Conservation (phyloP, 2,888 invertebrate genomes). For the Dexiosoma caninum region DNA sequence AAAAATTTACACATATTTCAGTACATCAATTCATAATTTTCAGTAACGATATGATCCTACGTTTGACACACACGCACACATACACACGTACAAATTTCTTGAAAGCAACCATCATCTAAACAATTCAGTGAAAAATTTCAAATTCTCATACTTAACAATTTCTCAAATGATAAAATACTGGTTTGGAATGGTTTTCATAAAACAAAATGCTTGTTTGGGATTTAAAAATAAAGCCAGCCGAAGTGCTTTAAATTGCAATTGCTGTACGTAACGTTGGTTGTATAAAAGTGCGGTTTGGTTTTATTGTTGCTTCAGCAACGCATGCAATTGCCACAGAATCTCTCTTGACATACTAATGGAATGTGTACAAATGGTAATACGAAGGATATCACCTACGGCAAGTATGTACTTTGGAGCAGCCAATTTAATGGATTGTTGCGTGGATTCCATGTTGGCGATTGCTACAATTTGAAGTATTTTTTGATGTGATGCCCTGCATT, state of each 20-base stretch:
- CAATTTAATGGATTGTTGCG: conserved; percentile 11
- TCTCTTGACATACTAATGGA: conserved; percentile 32
- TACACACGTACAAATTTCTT: no score
- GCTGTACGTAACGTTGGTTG: not conserved
- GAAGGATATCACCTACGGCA: not conserved
- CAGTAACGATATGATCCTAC: no score
- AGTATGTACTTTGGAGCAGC: not conserved
- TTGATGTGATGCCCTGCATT: not conserved
- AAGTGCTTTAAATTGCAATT: not conserved
- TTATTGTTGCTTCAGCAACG: conserved; percentile 30
- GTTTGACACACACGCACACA: no score
- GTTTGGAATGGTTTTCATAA: no score
- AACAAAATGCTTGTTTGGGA: conserved; percentile 33
- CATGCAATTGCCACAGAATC: conserved; percentile 51
- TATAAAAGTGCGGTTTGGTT: conserved; percentile 18
- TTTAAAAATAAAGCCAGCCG: not conserved
- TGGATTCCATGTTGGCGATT: not conserved
- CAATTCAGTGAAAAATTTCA: conserved; percentile 35
- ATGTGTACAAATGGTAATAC: not conserved
- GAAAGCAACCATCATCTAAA: no score
- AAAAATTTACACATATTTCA: no score
- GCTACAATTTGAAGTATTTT: not conserved
- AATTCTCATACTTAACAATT: conserved; percentile 25
- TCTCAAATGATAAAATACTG: no score
- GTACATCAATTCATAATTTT: no score